A percentile compares a stretch with the other conserved stretches of the same genome.
These are phyloP conservation scores for Loxodonta africana DNA, from an alignment of 2,113 vertebrate genomes.

Conservation along the genomic window DNA sequence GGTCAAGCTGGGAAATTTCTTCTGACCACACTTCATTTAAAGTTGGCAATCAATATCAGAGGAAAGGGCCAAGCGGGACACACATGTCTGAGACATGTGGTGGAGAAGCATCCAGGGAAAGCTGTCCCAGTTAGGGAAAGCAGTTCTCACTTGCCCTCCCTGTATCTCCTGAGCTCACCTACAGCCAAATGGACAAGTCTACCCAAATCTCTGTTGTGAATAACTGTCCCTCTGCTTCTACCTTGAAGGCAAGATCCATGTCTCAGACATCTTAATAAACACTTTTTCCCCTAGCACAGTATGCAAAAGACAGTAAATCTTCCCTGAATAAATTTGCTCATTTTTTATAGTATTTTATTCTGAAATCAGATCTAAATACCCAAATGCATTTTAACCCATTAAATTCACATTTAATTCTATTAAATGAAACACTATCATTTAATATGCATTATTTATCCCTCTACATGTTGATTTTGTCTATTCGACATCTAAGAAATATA, in stretches of 20 bases:
- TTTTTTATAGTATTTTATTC: slow-evolving; percentile 1
- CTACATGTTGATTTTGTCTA: background rate
- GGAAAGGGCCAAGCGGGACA: background rate
- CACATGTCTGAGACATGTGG: background rate
- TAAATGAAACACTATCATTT: background rate
- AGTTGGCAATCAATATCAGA: background rate
- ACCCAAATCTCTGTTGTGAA: background rate
- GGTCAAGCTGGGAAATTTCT: background rate
- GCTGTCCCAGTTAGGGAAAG: background rate
- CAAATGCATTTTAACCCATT: background rate
- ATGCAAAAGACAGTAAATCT: background rate
- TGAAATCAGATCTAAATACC: slow-evolving; percentile 28
- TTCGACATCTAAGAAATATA: slow-evolving; percentile 6
- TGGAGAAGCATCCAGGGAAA: background rate
- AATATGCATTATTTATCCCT: background rate
- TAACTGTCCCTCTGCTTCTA: background rate
- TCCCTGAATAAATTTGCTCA: slow-evolving; percentile 37
- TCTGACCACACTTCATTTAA: background rate
- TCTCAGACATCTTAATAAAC: background rate
- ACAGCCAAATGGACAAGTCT: background rate
- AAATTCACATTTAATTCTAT: slow-evolving; percentile 21
- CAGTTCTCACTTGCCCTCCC: background rate
- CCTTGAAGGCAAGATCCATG: background rate
- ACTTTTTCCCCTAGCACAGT: background rate
- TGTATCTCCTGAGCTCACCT: background rate